These are phyloP conservation scores for Bathybates hornii DNA, from an alignment of 2,113 vertebrate species.

Conservation along the genomic window DNA sequence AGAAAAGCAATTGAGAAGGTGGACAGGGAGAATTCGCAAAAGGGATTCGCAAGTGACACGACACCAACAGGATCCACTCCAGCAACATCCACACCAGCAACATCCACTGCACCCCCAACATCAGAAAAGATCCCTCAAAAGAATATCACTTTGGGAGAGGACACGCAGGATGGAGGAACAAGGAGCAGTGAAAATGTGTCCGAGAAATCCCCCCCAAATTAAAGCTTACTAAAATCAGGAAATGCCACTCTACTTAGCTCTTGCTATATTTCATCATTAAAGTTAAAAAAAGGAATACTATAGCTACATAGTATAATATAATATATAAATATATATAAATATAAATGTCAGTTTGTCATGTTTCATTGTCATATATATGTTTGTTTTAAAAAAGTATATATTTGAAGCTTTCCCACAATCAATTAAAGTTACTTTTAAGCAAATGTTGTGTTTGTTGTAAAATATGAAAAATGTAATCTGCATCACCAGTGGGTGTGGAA, in stretches of 20 bases:
- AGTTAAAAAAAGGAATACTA: not conserved
- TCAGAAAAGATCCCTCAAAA: not conserved
- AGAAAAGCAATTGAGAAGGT: conserved; percentile 23
- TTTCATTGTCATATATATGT: not conserved
- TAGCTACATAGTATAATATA: not conserved
- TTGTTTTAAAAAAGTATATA: not conserved
- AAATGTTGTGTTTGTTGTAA: not conserved
- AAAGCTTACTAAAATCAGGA: not conserved
- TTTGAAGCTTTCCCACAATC: not conserved
- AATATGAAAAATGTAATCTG: not conserved
- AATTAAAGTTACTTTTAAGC: not conserved
- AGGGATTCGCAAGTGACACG: not conserved
- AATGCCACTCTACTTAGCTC: accelerated
- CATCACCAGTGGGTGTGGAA: not conserved
- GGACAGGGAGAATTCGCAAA: not conserved
- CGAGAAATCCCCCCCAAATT: not conserved
- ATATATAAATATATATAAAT: not conserved
- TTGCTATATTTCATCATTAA: not conserved
- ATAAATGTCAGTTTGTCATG: not conserved
- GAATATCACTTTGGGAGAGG: not conserved
- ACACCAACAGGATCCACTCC: not conserved
- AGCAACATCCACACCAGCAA: not conserved
- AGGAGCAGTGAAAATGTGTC: not conserved
- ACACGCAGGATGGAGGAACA: not conserved
- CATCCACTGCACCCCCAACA: not conserved